Conservation (phyloP, 1,140 invertebrate genomes). For the Neodiprion lecontei region DNA sequence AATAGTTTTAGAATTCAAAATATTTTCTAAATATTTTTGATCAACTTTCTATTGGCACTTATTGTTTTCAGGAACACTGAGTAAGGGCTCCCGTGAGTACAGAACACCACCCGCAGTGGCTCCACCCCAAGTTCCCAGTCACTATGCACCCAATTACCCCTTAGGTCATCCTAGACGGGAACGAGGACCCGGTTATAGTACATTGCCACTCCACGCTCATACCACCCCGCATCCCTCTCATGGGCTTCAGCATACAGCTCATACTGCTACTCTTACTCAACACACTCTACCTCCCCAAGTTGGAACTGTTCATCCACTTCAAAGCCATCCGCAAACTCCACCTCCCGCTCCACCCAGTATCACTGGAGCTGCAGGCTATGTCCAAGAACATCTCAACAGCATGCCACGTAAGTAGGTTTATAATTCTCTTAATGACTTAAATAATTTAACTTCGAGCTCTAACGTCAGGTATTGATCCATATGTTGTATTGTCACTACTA, state of each 20-base stretch:
- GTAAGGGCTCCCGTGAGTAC: conserved; percentile 83
- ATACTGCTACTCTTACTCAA: conserved; percentile 56
- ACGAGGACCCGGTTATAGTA: conserved; percentile 85
- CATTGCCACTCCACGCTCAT: conserved; percentile 69
- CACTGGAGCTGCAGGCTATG: conserved; percentile 52
- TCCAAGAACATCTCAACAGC: conserved; percentile 69
- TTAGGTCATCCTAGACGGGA: conserved; percentile 78
- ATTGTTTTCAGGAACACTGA: conserved; percentile 65
- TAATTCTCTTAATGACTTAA: conserved; percentile 9
- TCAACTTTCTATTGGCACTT: background rate
- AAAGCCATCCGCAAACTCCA: conserved; percentile 72
- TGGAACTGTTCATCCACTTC: conserved; percentile 62
- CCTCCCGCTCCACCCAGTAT: conserved; percentile 65
- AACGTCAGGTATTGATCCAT: background rate
- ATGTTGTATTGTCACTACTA: conserved; percentile 17
- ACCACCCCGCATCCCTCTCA: conserved; percentile 45
- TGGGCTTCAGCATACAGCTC: conserved; percentile 53
- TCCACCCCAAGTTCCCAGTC: conserved; percentile 92
- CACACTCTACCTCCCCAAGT: conserved; percentile 66
- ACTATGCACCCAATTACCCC: conserved; percentile 94
- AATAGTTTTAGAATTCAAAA: background rate
- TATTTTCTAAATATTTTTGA: background rate
- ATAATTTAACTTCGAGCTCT: background rate
- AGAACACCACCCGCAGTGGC: conserved; percentile 93
- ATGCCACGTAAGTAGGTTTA: conserved; percentile 78